Conservation (phyloP, 2,888 invertebrate genomes). For the Mesochorus sp. region DNA sequence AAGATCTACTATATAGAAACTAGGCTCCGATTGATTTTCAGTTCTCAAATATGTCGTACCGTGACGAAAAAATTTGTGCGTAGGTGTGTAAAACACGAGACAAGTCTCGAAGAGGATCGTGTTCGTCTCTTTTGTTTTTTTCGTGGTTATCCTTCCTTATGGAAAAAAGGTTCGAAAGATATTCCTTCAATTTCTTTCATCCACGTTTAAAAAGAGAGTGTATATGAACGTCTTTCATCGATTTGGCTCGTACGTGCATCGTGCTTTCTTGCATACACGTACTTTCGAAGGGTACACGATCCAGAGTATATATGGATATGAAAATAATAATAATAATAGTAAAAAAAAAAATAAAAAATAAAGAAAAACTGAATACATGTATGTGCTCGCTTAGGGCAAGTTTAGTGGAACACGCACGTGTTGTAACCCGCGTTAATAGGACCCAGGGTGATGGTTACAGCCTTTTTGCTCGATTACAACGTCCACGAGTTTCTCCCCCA, state of each 20-base stretch:
- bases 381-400: constrained; percentile 16
- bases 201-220: neutral
- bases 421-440: constrained; percentile 50
- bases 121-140: too few relatives aligned
- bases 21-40: too few relatives aligned
- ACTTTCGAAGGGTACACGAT: neutral
- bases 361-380: neutral
- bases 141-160: too few relatives aligned
- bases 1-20: too few relatives aligned
- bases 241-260: constrained; percentile 23
- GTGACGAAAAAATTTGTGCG: too few relatives aligned
- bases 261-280: constrained; percentile 7
- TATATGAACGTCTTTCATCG: constrained; percentile 49
- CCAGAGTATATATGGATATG: neutral
- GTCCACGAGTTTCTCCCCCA: constrained; percentile 26
- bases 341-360: neutral
- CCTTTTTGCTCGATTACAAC: constrained; percentile 54
- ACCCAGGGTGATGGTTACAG: constrained; percentile 46
- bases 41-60: too few relatives aligned
- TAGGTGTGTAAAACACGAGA: too few relatives aligned
- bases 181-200: neutral
- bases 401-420: constrained; percentile 40
- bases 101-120: too few relatives aligned
- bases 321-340: neutral
- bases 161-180: too few relatives aligned